These are phyloP conservation scores for Caradrina clavipalpis DNA, from an alignment of 2,888 invertebrate genomes.

Conservation along the genomic window DNA sequence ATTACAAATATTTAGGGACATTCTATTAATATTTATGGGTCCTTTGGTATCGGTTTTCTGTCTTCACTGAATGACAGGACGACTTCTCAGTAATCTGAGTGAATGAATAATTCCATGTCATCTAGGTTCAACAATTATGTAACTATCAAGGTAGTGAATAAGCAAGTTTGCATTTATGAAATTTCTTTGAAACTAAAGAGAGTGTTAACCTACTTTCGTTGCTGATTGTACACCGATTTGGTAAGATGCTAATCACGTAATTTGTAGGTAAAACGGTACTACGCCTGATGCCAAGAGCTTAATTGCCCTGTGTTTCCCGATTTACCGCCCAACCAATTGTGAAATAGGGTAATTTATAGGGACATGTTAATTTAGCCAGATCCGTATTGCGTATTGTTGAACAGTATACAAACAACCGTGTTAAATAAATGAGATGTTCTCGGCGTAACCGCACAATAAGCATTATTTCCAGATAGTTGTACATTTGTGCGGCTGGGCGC, in stretches of 20 bases:
- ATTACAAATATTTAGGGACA: conserved; percentile 33
- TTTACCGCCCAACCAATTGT: conserved; percentile 47
- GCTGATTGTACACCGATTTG: conserved; percentile 1
- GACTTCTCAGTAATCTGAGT: background rate
- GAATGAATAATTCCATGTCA: background rate
- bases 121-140: background rate
- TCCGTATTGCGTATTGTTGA: conserved; percentile 41
- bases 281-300: conserved; percentile 31
- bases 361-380: conserved; percentile 41
- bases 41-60: conserved; percentile 1
- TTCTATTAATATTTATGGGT: conserved; percentile 43
- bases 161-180: conserved; percentile 1
- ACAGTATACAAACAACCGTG: conserved; percentile 20
- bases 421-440: conserved; percentile 50
- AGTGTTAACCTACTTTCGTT: background rate
- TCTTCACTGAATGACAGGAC: background rate
- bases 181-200: background rate
- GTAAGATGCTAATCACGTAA: conserved; percentile 47
- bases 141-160: background rate
- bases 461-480: conserved; percentile 50
- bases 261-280: conserved; percentile 31
- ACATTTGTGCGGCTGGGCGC: conserved; percentile 39
- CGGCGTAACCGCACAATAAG: conserved; percentile 42
- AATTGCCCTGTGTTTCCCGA: conserved; percentile 50
- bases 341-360: conserved; percentile 45